Evolutionary conservation across 2,888 invertebrate genomes (phyloP).

Genomic region (Agriopis leucophaearia): DNA sequence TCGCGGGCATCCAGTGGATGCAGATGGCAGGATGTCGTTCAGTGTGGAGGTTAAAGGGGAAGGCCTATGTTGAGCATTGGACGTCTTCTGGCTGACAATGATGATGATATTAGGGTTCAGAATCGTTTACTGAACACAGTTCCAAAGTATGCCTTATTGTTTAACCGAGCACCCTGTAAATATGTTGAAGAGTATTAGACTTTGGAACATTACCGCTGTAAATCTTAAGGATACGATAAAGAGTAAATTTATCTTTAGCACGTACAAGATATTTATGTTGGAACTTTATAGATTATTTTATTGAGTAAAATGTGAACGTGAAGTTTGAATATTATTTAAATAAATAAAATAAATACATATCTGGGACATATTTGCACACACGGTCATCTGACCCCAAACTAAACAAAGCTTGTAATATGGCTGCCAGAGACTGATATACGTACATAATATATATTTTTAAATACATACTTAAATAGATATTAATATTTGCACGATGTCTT

Average conservation of each 20-base stretch:
- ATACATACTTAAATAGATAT: no score
- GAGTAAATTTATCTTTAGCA: constrained; percentile 5
- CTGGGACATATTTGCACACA: no score
- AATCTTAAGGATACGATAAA: constrained; percentile 2
- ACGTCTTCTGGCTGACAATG: no score
- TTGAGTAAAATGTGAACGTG: not conserved
- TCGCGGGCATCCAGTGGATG: no score
- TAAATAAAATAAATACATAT: no score
- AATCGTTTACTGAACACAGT: not conserved
- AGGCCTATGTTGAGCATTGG: no score
- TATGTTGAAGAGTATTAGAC: not conserved
- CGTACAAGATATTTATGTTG: constrained; percentile 9
- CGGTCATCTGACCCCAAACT: no score
- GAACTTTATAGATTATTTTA: not conserved
- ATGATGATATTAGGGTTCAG: not conserved
- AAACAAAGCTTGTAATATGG: no score
- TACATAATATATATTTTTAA: no score
- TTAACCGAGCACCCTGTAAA: not conserved
- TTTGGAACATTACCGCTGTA: not conserved
- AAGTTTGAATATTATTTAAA: not conserved
- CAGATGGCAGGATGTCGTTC: no score
- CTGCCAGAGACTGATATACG: no score
- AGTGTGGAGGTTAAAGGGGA: no score
- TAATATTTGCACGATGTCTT: not conserved
- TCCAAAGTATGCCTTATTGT: not conserved